Base-by-base conservation (phyloP, 2,888 invertebrate species). In the Acanthacorydalis orientalis region DNA sequence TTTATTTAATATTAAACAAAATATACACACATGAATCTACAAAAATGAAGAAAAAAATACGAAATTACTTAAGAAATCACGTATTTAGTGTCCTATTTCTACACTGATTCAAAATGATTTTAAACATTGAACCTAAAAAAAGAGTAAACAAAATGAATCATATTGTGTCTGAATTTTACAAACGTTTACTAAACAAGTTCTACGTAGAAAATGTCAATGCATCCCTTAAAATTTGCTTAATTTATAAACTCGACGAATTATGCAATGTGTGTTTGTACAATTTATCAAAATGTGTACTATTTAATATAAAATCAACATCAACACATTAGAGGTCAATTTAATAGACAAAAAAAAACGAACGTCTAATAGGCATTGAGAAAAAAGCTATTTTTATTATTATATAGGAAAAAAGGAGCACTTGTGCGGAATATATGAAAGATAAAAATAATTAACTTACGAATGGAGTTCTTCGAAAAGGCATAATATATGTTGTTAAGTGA, bases 391-490 rank as follows among this genome's bases (percentile, higher is more conserved):
- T 23, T 23, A 23, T 23, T 23, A 23, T 23, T 23, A 43, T 31
- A 43, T 11, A 31, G 11, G 31, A 43, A 11, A 12, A 23, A 23
- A 23, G 23, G 23, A 23, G 23, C 23, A 23, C 23, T 23, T 23
- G 23, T 23, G 23, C 23, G 23, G 23, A 23, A 23, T 23, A 23
- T 23, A 23, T 23, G 23, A 23, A 23, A 43, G 12, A 16, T 42
- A 31, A 14, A 11, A 43, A 43, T 15, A 15, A 31, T n/a, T 16
- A 23, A 45, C 45, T 45, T 45, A 45, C 45, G 38, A 45, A 45
- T 45, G 45, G 45, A 12, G 45, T 35, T 45, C 45, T 34, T 15
- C 45, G 45, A 45, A 45, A 45, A 45, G 45, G 45, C 45, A 45
- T 45, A 38, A 16, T 45, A 8, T 35, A 35, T 35, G 12, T n/a